Conservation (phyloP, 2,113 vertebrate species). For the Fukomys damarensis region DNA sequence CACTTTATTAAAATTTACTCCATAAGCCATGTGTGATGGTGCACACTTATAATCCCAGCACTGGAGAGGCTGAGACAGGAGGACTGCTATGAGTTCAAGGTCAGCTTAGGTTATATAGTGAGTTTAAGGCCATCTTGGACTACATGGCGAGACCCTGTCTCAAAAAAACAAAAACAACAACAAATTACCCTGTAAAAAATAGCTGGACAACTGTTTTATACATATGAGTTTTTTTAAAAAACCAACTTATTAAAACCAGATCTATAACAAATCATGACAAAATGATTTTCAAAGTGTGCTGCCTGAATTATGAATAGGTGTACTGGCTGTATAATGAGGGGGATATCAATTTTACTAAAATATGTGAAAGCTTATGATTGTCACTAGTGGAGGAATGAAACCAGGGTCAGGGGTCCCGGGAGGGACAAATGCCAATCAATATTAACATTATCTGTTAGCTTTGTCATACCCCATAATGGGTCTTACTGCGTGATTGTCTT, state of each 20-base stretch:
- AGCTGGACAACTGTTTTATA: not conserved
- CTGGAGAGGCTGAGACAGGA: not conserved
- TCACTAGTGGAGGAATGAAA: conserved; percentile 18
- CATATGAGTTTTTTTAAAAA: not conserved
- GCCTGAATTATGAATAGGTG: conserved; percentile 39
- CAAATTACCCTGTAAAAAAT: not conserved
- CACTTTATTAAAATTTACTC: not conserved
- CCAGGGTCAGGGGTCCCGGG: not conserved
- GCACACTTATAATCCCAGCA: not conserved
- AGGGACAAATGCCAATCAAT: not conserved
- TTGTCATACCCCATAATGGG: not conserved
- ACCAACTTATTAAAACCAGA: conserved; percentile 43
- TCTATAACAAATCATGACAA: not conserved
- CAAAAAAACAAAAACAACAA: not conserved
- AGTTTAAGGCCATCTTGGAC: too few relatives aligned
- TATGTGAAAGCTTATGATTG: conserved; percentile 17
- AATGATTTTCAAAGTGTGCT: not conserved
- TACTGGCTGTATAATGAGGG: not conserved
- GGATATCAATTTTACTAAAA: conserved; percentile 18
- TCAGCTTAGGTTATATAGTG: not conserved
- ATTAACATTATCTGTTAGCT: not conserved
- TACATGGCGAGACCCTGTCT: not conserved
- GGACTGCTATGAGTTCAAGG: not conserved
- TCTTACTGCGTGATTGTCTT: not conserved
- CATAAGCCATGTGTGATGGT: not conserved